These are phyloP conservation scores for Pangasius krempfi DNA, from an alignment of 2,797 vertebrate genomes.

Conservation along the genomic window DNA sequence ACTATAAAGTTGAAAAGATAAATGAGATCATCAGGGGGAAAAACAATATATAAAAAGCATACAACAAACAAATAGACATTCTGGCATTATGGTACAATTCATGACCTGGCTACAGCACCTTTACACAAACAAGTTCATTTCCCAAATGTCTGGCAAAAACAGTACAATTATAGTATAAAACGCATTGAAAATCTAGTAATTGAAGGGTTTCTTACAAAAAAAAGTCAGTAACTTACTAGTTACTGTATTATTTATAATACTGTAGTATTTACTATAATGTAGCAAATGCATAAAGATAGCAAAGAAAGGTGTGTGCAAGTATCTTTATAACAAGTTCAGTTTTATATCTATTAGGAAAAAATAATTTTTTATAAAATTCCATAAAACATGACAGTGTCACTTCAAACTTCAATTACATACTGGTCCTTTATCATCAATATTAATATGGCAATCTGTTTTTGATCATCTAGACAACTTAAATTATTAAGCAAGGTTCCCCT, in stretches of 20 bases:
- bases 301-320: not conserved
- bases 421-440: not conserved
- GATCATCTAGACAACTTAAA: not conserved
- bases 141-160: not conserved
- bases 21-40: not conserved
- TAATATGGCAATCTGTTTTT: not conserved
- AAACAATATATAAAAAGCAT: not conserved
- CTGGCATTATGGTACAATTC: not conserved
- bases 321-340: not conserved
- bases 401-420: no score
- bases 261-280: not conserved
- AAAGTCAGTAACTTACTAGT: not conserved
- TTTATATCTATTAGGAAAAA: not conserved
- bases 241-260: not conserved
- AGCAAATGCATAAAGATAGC: not conserved
- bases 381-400: not conserved
- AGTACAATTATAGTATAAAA: not conserved
- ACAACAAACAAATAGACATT: not conserved
- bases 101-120: not conserved
- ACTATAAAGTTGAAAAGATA: not conserved
- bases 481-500: not conserved
- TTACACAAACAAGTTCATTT: conserved; percentile 4
- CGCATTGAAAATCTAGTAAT: not conserved
- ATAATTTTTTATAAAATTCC: not conserved
- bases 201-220: not conserved